Conservation (phyloP, 2,888 invertebrate genomes). For the Mactromeris polynyma region DNA sequence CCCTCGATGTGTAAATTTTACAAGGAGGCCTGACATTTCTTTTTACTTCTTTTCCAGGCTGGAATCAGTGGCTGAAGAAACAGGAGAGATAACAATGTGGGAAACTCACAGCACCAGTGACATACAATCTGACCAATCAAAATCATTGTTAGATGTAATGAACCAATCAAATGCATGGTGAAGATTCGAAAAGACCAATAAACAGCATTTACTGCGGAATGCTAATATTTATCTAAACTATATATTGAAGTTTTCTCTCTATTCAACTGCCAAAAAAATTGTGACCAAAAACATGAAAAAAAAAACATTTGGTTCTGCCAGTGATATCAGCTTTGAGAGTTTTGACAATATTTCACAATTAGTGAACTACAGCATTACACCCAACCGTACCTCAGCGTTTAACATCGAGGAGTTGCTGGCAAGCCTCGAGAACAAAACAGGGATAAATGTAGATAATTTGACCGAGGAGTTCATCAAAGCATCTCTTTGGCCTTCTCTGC, state of each 20-base stretch:
- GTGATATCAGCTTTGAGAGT: not conserved
- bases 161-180: too few relatives aligned
- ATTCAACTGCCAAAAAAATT: not conserved
- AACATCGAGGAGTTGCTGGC: not conserved
- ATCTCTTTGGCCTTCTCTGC: conserved; percentile 44
- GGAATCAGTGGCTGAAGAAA: too few relatives aligned
- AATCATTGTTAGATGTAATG: too few relatives aligned
- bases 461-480: conserved; percentile 27
- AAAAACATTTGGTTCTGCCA: not conserved
- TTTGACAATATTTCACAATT: not conserved
- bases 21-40: too few relatives aligned
- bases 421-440: conserved; percentile 1
- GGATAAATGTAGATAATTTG: not conserved
- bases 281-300: not conserved
- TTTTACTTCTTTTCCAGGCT: too few relatives aligned
- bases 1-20: too few relatives aligned
- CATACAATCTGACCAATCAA: too few relatives aligned
- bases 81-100: too few relatives aligned
- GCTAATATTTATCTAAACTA: too few relatives aligned
- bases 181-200: too few relatives aligned
- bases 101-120: too few relatives aligned
- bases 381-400: not conserved
- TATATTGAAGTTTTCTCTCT: not conserved
- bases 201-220: too few relatives aligned
- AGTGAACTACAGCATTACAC: not conserved